Evolutionary conservation across 2,113 vertebrate species (phyloP).

Genomic region (Rhabdornis inornatus): DNA sequence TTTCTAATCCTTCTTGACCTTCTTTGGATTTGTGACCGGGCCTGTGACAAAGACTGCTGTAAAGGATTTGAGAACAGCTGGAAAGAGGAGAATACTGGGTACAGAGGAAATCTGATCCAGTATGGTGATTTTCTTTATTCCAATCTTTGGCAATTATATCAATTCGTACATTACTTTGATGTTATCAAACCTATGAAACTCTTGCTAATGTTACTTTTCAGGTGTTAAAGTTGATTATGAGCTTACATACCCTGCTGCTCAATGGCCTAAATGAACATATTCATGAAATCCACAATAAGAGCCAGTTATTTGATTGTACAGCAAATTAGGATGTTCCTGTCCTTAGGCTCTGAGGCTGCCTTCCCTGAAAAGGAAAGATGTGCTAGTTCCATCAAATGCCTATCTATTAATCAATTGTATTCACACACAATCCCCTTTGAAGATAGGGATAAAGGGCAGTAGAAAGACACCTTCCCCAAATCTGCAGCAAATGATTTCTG

Average conservation of each 20-base stretch:
- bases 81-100: background rate
- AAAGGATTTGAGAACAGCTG: background rate
- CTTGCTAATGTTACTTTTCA: conserved; percentile 19
- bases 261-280: background rate
- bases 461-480: background rate
- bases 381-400: background rate
- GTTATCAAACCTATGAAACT: background rate
- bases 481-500: background rate
- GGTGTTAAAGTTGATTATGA: background rate
- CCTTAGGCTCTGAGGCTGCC: background rate
- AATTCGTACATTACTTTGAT: background rate
- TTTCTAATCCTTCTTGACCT: background rate
- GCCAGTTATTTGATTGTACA: background rate
- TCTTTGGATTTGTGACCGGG: background rate
- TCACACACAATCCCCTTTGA: background rate
- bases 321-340: background rate
- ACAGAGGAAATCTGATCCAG: background rate
- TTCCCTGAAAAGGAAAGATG: background rate
- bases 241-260: background rate
- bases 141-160: background rate
- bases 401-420: background rate
- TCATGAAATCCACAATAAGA: background rate
- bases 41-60: background rate
- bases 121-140: background rate
- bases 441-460: background rate